Base-by-base conservation (phyloP, 1,140 invertebrate species). In the Lethrus apterus region DNA sequence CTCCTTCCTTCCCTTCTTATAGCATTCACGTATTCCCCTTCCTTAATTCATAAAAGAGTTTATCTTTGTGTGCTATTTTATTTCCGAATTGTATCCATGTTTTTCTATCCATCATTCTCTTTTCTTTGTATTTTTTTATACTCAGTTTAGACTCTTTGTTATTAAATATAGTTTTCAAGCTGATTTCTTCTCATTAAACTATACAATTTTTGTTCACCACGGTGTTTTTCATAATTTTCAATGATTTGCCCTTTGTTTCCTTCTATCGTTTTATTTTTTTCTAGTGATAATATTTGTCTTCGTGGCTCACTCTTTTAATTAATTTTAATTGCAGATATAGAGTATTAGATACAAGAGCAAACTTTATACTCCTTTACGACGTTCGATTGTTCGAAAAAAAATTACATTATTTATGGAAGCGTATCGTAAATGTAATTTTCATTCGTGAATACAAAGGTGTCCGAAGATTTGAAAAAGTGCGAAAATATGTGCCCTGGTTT, bases 371-470 rank as follows among this genome's bases (percentile, higher is more conserved):
- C 19, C 62, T 86, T 0, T 71, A 86, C 50, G 84, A 88, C 59
- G 62, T 70, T 26, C 69, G 80, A 21, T 62, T 89, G 0, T 80
- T 87, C 44, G 62, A 67, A 13, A 66, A 72, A 35, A 70, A 80
- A n/a, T 67, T 83, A 48, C 72, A 79, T 54, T 83, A 85, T 53
- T 54, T 89, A 5, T 88, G 86, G 86, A 86, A 81, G 30, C 73
- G 80, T 50, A 80, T 86, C 15, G 72, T 86, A 2, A 83, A 84
- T 53, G 78, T 83, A 0, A 60, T 88, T n/a, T 88, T 88, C 45
- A 67, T 88, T 13, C 71, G 72, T 34, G 68, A 74, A 54, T 77
- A 78, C 53, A 59, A 47, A 8, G 53, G 59, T 2, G 54, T 52
- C 9, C 67, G 60, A 21, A 61, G 66, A 41, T 59, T 59, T 31